phyloP scores from a whole-genome alignment of 2,888 invertebrate species.

The Penaeus monodon region DNA sequence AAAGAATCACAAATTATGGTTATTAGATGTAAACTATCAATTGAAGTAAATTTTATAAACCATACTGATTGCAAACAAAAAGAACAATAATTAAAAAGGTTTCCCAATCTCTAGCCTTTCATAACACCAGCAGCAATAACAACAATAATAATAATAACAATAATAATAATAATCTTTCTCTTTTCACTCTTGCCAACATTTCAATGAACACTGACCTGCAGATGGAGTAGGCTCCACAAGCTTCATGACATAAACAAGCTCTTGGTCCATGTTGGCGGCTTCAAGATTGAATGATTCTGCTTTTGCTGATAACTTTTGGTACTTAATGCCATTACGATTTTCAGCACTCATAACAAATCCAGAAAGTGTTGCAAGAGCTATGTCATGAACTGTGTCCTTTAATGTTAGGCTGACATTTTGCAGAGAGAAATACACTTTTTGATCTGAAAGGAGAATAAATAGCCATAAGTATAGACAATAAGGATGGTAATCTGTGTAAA shows the following conservation, averaged over 20 bases:
- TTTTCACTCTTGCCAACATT: not conserved
- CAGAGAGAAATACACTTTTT: conserved; percentile 61
- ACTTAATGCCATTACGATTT: conserved; percentile 53
- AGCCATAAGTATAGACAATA: too few species aligned
- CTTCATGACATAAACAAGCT: conserved; percentile 60
- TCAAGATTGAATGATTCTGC: conserved; percentile 61
- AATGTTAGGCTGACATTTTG: conserved; percentile 59
- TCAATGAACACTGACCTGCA: conserved; percentile 45
- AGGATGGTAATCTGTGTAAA: too few species aligned
- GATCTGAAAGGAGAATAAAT: conserved; percentile 50
- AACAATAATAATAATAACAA: too few species aligned
- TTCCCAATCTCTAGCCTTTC: too few species aligned
- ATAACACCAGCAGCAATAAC: too few species aligned
- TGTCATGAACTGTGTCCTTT: conserved; percentile 52
- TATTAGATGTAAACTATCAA: too few species aligned
- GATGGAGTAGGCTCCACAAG: conserved; percentile 57
- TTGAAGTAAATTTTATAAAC: too few species aligned
- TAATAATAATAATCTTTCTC: not conserved
- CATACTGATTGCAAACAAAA: too few species aligned
- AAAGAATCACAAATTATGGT: too few species aligned
- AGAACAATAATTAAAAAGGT: too few species aligned
- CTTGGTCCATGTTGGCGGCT: conserved; percentile 62
- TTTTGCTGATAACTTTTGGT: conserved; percentile 61
- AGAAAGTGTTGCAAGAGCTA: conserved; percentile 56
- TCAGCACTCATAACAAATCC: conserved; percentile 63